Conservation (phyloP, 2,797 vertebrate species). For the Gorsachius magnificus region DNA sequence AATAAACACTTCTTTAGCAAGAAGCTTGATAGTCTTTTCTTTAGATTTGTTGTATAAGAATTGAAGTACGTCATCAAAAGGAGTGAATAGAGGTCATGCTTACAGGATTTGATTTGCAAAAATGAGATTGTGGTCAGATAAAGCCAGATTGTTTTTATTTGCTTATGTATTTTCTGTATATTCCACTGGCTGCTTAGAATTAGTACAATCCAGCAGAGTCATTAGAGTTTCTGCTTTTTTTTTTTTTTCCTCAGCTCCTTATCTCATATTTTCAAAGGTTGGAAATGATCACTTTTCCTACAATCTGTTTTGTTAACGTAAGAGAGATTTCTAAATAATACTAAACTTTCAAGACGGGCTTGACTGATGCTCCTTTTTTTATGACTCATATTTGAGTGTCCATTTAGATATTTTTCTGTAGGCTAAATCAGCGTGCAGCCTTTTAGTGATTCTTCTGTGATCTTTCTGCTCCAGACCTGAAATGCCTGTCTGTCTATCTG, state of each 20-base stretch:
- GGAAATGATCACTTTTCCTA: not conserved
- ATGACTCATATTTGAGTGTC: not conserved
- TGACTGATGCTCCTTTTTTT: not conserved
- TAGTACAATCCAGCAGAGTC: not conserved
- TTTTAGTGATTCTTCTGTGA: not conserved
- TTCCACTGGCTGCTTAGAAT: not conserved
- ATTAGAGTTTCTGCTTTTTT: not conserved
- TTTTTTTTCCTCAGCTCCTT: not conserved
- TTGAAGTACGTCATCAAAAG: not conserved
- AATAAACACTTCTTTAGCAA: not conserved
- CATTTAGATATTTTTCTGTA: not conserved
- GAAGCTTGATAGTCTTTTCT: not conserved
- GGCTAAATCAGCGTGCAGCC: not conserved
- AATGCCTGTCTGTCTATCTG: not conserved
- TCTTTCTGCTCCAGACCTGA: not conserved
- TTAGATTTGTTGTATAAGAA: not conserved
- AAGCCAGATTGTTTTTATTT: not conserved
- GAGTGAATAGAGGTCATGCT: not conserved
- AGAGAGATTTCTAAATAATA: not conserved
- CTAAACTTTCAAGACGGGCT: not conserved
- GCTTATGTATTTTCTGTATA: not conserved
- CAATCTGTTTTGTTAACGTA: not conserved
- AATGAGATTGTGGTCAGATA: not conserved
- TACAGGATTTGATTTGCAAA: not conserved
- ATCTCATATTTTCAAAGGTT: not conserved